Evolutionary conservation across 2,113 vertebrate species (phyloP).

Genomic region (Ivindomyrus marchei): DNA sequence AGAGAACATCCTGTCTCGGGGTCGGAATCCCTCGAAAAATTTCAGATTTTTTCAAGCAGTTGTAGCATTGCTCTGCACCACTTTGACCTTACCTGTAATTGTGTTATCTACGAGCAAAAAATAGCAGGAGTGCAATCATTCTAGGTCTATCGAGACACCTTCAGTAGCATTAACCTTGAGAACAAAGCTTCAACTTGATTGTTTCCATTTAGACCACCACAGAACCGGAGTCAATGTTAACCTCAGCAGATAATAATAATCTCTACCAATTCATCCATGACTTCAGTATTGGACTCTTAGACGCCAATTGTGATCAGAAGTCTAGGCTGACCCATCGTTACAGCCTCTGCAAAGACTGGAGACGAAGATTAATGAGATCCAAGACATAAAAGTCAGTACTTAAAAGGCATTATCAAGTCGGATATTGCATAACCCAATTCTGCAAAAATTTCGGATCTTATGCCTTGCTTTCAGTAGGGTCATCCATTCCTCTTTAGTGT

Average conservation of each 20-base stretch:
- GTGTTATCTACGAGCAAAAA: not conserved
- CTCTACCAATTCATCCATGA: not conserved
- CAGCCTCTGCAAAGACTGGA: not conserved
- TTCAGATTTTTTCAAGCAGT: not conserved
- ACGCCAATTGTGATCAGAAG: not conserved
- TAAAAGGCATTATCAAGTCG: not conserved
- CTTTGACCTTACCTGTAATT: not conserved
- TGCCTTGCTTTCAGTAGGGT: not conserved
- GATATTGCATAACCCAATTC: not conserved
- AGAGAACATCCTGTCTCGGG: not conserved
- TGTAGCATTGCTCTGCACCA: not conserved
- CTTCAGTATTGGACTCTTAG: not conserved
- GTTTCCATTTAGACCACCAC: not conserved
- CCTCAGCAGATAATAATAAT: not conserved
- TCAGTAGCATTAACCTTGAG: not conserved
- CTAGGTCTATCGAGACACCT: not conserved
- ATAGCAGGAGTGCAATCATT: not conserved
- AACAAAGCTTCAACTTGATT: not conserved
- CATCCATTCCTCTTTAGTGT: not conserved
- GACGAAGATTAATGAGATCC: not conserved
- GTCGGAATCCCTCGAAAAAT: not conserved
- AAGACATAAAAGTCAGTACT: not conserved
- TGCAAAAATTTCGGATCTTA: not conserved
- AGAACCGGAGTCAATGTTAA: not conserved
- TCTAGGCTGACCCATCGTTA: not conserved